Evolutionary conservation across 2,113 vertebrate species (phyloP), one percentile per base, ranked within the genome.

Genomic region (Entelurus aequoreus): DNA sequence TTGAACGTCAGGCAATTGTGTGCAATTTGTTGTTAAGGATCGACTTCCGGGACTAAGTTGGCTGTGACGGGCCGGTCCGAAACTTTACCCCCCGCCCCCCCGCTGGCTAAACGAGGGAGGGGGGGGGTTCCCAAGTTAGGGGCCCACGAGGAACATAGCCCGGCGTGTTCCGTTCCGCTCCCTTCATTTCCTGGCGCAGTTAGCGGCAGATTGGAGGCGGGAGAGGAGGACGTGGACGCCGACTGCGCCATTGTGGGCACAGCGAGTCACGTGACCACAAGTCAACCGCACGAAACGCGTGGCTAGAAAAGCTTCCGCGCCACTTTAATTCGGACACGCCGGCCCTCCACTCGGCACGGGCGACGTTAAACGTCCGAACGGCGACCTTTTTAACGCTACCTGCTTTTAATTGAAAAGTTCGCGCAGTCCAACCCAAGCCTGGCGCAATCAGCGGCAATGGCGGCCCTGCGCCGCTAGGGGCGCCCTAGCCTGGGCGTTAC

Each of bases 221-320:
- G 87, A 2, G 19, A 19, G 86, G 84, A 83, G 88, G 74, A 46
- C 42, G 42, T 80, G 76, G 56, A 77, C 71, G 71, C 62, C 80
- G 85, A 90, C 88, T 91, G 88, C 89, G 90, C 89, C 91, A 90
- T 89, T 90, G 86, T 90, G 77, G 74, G 51, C 67, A 19, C 77
- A 54, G 63, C 48, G 62, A 55, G 58, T 36, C 68, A 85, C 81
- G 77, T 67, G 15, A 75, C 14, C 56, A 48, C 59, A 86, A 84
- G 63, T 87, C 79, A 60, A 48, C 62, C 28, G 58, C 50, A 48
- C 72, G 62, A 48, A 6, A 62, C 40, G 1, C 6, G 15, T 28
- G 2, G 12, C 38, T 61, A 63, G 8, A 8, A 5, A 16, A 7
- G 3, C 28, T 28, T 28, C 28, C 28, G 3, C 28, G 28, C 28